phyloP scores from a whole-genome alignment of 1,140 invertebrate species.

The Danaus plexippus region DNA sequence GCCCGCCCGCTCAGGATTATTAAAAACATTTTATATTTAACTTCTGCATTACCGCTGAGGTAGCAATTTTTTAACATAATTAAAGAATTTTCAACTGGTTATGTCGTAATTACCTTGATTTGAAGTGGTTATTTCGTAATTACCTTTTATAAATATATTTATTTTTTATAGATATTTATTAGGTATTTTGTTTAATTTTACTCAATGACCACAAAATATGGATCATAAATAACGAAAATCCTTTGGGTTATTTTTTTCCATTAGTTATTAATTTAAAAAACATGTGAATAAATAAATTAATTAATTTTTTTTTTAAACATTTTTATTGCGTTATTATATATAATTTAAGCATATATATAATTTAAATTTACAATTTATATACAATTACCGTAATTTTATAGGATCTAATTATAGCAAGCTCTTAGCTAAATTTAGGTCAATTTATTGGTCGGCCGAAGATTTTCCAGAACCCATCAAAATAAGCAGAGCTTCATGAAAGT shows the following conservation, averaged over 20 bases:
- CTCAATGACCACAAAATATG: no score
- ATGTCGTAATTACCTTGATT: background rate
- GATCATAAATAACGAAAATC: no score
- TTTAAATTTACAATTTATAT: no score
- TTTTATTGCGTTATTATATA: no score
- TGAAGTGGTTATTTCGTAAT: background rate
- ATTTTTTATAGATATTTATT: background rate
- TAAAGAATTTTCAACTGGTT: background rate
- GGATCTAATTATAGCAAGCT: no score
- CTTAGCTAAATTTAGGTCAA: background rate
- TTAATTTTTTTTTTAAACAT: no score
- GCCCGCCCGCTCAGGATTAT: slow-evolving; percentile 32
- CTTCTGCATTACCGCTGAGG: slow-evolving; percentile 18
- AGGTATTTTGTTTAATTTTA: background rate
- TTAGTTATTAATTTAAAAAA: no score
- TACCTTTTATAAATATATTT: slow-evolving; percentile 5
- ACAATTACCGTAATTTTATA: no score
- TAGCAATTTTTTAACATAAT: slow-evolving; percentile 24
- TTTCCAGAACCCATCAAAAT: slow-evolving; percentile 12
- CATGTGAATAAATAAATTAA: no score
- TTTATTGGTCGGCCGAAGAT: slow-evolving; percentile 6
- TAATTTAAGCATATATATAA: no score
- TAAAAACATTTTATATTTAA: slow-evolving; percentile 28
- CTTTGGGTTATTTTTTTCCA: no score
- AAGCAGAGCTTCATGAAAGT: slow-evolving; percentile 47